Conservation (phyloP, 1,140 invertebrate species). For the Glossosoma conforme region DNA sequence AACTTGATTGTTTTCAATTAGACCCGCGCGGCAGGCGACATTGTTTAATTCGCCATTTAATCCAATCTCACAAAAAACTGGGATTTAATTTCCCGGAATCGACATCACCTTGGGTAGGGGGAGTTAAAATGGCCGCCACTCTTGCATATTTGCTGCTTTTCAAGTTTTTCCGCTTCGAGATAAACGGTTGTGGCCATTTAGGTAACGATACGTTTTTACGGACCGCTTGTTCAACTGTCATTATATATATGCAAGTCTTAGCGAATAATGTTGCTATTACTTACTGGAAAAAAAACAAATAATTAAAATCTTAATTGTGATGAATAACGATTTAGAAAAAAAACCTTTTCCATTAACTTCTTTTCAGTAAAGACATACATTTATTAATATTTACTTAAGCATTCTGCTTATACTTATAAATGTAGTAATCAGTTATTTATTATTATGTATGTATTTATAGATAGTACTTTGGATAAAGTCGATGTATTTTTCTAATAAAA, state of each 20-base stretch:
- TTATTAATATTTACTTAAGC: too few species aligned
- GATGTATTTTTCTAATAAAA: too few species aligned
- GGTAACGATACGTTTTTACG: constrained; percentile 2
- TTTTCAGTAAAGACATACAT: too few species aligned
- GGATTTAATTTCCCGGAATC: constrained; percentile 15
- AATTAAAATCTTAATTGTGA: too few species aligned
- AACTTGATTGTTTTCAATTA: constrained; percentile 22
- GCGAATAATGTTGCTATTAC: too few species aligned
- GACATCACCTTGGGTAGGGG: constrained; percentile 6
- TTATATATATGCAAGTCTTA: neutral
- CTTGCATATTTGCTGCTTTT: neutral
- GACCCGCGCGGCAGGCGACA: constrained; percentile 6
- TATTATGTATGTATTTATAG: too few species aligned
- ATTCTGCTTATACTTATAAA: too few species aligned
- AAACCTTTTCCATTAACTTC: too few species aligned
- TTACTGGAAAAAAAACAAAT: too few species aligned
- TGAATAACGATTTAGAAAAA: too few species aligned
- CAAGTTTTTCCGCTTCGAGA: constrained; percentile 3
- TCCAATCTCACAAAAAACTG: constrained; percentile 1
- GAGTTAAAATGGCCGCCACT: neutral
- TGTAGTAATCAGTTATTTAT: too few species aligned
- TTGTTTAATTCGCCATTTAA: constrained; percentile 21
- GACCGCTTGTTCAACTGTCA: neutral
- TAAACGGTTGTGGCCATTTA: constrained; percentile 1
- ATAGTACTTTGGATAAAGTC: too few species aligned